phyloP scores from a whole-genome alignment of 2,888 invertebrate species.

The Orchestes rusci region DNA sequence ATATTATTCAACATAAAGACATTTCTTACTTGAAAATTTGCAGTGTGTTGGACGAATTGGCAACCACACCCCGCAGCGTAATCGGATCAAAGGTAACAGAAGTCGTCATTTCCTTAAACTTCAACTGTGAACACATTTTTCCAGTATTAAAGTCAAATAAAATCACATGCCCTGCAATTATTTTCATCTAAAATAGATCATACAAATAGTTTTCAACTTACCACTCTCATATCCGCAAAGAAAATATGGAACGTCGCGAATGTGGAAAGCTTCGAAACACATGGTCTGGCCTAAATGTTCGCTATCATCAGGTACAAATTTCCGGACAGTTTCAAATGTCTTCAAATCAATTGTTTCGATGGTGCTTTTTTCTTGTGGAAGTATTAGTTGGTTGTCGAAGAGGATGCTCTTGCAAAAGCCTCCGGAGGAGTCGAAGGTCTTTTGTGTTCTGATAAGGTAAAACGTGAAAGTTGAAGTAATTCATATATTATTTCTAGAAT shows the following conservation, averaged over 20 bases:
- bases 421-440: constrained; percentile 53
- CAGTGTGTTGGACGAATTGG: constrained; percentile 55
- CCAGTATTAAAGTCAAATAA: constrained; percentile 64
- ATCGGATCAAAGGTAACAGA: constrained; percentile 63
- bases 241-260: constrained; percentile 48
- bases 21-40: constrained; percentile 16
- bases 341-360: constrained; percentile 46
- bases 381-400: constrained; percentile 51
- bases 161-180: constrained; percentile 49
- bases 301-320: constrained; percentile 42
- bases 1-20: too few species aligned
- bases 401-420: constrained; percentile 69
- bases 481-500: too few species aligned
- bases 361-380: constrained; percentile 56
- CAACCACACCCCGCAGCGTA: constrained; percentile 60
- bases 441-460: constrained; percentile 33
- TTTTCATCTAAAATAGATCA: constrained; percentile 8
- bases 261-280: constrained; percentile 52
- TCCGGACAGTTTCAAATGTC: constrained; percentile 39
- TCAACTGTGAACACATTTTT: constrained; percentile 50
- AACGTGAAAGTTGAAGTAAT: too few species aligned
- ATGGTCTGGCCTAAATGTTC: constrained; percentile 53
- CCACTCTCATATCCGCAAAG: constrained; percentile 67
- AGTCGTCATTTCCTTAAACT: constrained; percentile 59
- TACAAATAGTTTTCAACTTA: constrained; percentile 9